phyloP scores from a whole-genome alignment of 2,113 vertebrate species.

The Apaloderma vittatum region DNA sequence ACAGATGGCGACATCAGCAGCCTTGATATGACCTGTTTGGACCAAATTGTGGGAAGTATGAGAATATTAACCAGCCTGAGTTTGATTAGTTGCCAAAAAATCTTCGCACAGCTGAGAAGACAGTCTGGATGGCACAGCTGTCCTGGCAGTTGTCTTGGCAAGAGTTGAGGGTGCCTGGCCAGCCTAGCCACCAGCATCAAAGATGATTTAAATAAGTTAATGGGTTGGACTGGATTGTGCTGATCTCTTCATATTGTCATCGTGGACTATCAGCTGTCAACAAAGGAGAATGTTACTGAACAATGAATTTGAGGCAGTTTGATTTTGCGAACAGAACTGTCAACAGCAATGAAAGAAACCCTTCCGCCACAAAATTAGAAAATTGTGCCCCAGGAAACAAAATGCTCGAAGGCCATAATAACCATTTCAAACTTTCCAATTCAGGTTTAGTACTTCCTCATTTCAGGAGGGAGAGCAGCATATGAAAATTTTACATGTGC shows the following conservation, averaged over 20 bases:
- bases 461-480: not conserved
- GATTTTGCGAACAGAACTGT: not conserved
- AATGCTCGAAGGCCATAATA: not conserved
- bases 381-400: slow-evolving; percentile 21
- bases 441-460: not conserved
- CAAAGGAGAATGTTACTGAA: not conserved
- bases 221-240: not conserved
- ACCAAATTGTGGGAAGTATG: not conserved
- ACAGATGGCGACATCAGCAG: not conserved
- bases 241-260: not conserved
- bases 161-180: not conserved
- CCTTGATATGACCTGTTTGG: not conserved
- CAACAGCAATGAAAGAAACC: not conserved
- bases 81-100: not conserved
- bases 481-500: not conserved
- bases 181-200: not conserved
- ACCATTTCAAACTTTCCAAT: not conserved
- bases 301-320: not conserved
- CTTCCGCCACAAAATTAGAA: slow-evolving; percentile 18
- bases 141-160: not conserved
- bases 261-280: not conserved
- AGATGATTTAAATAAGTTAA: not conserved
- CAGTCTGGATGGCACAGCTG: not conserved
- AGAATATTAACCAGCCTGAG: not conserved
- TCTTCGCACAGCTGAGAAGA: not conserved